Evolutionary conservation across 2,113 vertebrate genomes (phyloP), one percentile per base, ranked within the genome.

Genomic region (Osmerus eperlanus): DNA sequence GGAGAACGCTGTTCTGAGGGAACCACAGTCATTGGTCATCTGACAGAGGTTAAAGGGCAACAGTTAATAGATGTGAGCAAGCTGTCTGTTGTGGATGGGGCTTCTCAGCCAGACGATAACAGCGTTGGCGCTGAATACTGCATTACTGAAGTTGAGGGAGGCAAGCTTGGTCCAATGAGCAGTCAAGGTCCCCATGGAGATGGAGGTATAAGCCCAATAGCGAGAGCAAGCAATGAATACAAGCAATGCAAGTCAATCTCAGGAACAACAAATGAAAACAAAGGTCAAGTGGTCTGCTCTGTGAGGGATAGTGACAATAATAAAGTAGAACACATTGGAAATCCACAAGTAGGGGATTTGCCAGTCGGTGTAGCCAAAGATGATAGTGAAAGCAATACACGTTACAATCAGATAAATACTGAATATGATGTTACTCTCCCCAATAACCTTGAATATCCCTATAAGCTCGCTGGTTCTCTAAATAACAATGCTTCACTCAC

Each of bases 361-460:
- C 15, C 32, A 36, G 53, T 77, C 16, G 47, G 70, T 70, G 51
- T 67, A 81, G 72, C 78, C 78, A 82, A 79, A 84, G 78, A 77
- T 64, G 72, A 68, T 73, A 68, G 14, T 29, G 68, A 47, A 78
- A 80, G 79, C 71, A 75, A 79, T 80, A 83, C 70, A 52, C 15
- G 63, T 72, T 58, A 65, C 54, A 55, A 65, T 52, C 60, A 78
- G 29, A 23, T 36, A 6, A n/a, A 12, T 60, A 65, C 65, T 58
- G 8, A 51, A 21, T 36, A 53, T 67, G 65, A 28, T 56, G 66
- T 51, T 66, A 36, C 59, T 59, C 23, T 66, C 55, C 32, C 21
- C 28, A 72, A 61, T 51, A 47, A 65, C 19, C 11, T 4, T 18
- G 53, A 66, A 8, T 15, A n/a, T 21, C 1, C 18, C 28, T 72